Percentiles rank a stretch among this genome's conserved stretches.
Conservation (phyloP, 2,888 invertebrate genomes). For the Eupithecia subfuscata region DNA sequence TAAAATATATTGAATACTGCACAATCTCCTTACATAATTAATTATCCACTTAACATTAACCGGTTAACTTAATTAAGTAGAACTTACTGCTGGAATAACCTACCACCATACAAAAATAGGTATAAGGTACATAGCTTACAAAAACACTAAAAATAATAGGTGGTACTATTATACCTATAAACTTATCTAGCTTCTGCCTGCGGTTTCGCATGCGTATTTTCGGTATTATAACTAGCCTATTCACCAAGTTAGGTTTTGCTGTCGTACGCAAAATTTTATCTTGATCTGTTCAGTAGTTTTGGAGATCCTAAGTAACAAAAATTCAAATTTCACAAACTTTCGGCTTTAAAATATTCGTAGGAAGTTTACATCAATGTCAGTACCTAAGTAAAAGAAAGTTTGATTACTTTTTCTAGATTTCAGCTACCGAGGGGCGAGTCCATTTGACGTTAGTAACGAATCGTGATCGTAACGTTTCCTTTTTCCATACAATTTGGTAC, state of each 20-base stretch:
- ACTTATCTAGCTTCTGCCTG: too few species aligned
- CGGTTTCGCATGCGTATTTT: too few species aligned
- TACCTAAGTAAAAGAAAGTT: neutral
- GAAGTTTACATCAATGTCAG: neutral
- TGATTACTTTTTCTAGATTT: neutral
- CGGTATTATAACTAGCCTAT: too few species aligned
- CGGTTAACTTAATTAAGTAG: neutral
- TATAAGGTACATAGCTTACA: neutral
- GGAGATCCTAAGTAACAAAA: too few species aligned
- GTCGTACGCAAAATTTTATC: too few species aligned
- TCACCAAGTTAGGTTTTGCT: too few species aligned
- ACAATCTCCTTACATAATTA: conserved; percentile 1
- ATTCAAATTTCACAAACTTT: too few species aligned
- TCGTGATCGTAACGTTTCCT: too few species aligned
- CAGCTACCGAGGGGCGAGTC: neutral
- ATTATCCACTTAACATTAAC: neutral
- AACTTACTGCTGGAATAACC: neutral
- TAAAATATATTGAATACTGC: conserved; percentile 20
- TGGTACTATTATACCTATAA: neutral
- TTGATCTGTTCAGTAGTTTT: too few species aligned
- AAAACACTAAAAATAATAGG: neutral
- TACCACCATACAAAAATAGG: conserved; percentile 6
- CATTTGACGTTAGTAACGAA: too few species aligned
- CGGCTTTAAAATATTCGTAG: too few species aligned
- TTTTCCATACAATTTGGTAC: too few species aligned